phyloP scores from a whole-genome alignment of 2,113 vertebrate genomes.

The Heliornis fulica region DNA sequence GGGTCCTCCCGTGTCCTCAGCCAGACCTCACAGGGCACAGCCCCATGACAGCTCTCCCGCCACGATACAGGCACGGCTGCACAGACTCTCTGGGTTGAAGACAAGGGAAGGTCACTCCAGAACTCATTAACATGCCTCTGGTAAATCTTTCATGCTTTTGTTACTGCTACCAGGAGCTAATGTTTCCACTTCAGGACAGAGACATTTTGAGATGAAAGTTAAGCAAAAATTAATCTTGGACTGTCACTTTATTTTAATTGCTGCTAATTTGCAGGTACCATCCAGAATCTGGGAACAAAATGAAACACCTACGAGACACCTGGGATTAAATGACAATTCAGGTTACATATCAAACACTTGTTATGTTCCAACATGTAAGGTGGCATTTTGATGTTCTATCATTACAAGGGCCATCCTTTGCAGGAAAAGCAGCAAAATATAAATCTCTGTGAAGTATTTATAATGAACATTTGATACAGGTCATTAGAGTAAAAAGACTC shows the following conservation, averaged over 20 bases:
- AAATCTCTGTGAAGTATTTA: neutral
- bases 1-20: neutral
- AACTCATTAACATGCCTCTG: neutral
- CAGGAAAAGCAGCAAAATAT: neutral
- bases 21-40: neutral
- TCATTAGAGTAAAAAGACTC: neutral
- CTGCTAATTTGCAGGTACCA: neutral
- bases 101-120: neutral
- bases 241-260: neutral
- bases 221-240: neutral
- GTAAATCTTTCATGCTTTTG: neutral
- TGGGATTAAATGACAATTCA: neutral
- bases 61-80: rapidly evolving
- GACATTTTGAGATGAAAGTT: neutral
- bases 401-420: neutral
- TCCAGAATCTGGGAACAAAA: neutral
- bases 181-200: neutral
- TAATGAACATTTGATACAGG: neutral
- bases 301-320: neutral
- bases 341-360: neutral
- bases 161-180: neutral
- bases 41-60: rapidly evolving
- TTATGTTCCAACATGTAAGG: neutral
- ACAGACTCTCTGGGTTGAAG: neutral
- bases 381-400: neutral